phyloP scores from a whole-genome alignment of 2,888 invertebrate species.

The Thymelicus acteon region DNA sequence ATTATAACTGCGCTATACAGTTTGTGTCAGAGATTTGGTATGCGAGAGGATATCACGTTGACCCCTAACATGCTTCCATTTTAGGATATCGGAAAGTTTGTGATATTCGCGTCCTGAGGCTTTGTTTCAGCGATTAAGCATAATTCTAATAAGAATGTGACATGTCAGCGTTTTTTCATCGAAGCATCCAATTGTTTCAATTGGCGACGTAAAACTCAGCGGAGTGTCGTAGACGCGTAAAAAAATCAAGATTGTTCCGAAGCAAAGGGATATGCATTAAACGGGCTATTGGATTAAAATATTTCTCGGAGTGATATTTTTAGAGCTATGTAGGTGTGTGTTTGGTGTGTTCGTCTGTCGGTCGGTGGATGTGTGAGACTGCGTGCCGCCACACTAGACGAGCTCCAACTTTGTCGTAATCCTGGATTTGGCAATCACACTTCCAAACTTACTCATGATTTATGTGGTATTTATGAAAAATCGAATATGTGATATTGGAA shows the following conservation, averaged over 20 bases:
- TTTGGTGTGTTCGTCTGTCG: constrained; percentile 66
- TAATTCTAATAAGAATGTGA: constrained; percentile 52
- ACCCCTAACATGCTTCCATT: constrained; percentile 75
- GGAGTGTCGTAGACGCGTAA: constrained; percentile 64
- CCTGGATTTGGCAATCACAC: constrained; percentile 70
- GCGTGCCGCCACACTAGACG: constrained; percentile 80
- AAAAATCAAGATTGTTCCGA: constrained; percentile 64
- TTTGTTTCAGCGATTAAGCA: constrained; percentile 41
- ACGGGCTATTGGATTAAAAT: constrained; percentile 83
- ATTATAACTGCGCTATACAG: constrained; percentile 64
- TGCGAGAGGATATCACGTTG: constrained; percentile 79
- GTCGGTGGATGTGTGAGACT: constrained; percentile 78
- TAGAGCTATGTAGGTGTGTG: constrained; percentile 78
- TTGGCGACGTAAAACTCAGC: constrained; percentile 55
- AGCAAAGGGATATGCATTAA: constrained; percentile 77
- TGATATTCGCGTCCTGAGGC: constrained; percentile 62
- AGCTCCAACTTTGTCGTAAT: constrained; percentile 68
- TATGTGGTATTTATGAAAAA: constrained; percentile 15
- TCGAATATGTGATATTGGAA: constrained; percentile 35
- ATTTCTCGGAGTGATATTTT: constrained; percentile 79
- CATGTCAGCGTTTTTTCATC: constrained; percentile 50
- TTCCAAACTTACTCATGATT: constrained; percentile 51
- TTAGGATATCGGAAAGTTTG: constrained; percentile 66
- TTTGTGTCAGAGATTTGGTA: constrained; percentile 76
- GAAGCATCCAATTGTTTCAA: constrained; percentile 53